Base-by-base conservation (phyloP, 2,888 invertebrate genomes). In the Trichopria drosophilae region DNA sequence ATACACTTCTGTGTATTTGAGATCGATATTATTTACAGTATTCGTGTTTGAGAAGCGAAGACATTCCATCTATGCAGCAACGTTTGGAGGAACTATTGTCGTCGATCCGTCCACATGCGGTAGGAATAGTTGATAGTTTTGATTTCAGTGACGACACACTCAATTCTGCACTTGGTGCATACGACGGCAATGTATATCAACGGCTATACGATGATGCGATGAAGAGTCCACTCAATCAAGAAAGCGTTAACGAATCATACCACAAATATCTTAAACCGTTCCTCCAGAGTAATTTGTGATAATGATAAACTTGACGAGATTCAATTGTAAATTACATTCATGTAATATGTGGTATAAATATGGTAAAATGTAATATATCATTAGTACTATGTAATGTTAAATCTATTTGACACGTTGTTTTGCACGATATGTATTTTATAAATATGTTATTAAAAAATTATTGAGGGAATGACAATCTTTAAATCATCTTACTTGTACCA, bases 91-190 rank as follows among this genome's bases (percentile, higher is more conserved):
- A 83, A 22, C 75, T 88, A 28, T 78, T 96, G 50, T 77, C 78
- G 1, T 79, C 81, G 22, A 78, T 97, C 31, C 83, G 96, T 35
- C 91, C 91, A 4, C 88, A 96, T 74, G 93, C 93, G 0, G 88
- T 97, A 1, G 87, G 89, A 0, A 80, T 97, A 15, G 94, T 95
- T 0, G 97, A 97, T 77, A 84, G 90, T 9, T 97, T 95, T 71
- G 95, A 94, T 69, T 83, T 90, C 28, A 79, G 83, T 10, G 93
- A 93, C 69, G 86, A 85, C 71, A 82, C 89, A 39, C 76, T 93
- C 1, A 81, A 82, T 45, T 91, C 90, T 0, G 82, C 88, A 0
- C 75, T 92, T 24, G 92, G 93, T 9, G 81, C 87, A 6, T 90
- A 86, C 71, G 92, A 93, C 75, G 92, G 92, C 0, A 85, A 87